Evolutionary conservation across 2,888 invertebrate species (phyloP), one percentile per base, ranked within the genome.

Genomic region (Drosophila subsilvestris): DNA sequence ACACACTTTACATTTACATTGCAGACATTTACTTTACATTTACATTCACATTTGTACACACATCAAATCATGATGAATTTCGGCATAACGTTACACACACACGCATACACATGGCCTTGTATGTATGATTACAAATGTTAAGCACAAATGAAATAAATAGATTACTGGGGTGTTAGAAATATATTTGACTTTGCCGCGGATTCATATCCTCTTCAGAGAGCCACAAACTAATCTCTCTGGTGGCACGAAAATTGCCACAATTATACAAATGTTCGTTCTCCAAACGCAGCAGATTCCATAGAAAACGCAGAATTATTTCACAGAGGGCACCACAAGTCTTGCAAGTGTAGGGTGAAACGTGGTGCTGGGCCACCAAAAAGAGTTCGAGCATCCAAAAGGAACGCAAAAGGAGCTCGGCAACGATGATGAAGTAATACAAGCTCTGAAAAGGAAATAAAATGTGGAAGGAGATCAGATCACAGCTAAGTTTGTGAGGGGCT

Each of bases 221-320:
- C 14, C 37, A 37, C 7, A 37, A 0, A 6, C 6, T 37, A 14
- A 99, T 99, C 92, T 99, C 99, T 2, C 99, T 93, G 0, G 99
- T 98, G 0, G 99, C 99, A 83, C 99, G 94, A 94, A 99, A 99
- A 93, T 96, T 95, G 90, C 99, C 99, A 93, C 98, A 98, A 93
- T 99, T 99, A 93, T 98, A 99, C 51, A 99, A 93, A 91, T 99
- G 99, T 90, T 99, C 99, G 93, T 99, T 99, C 93, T 99, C 99
- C 86, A 99, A 92, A 0, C 99, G 98, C 93, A 99, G 98, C 92
- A 97, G 99, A 92, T 99, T 99, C 99, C 99, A 99, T 43, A 99
- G 95, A 93, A 98, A 99, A 61, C 99, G 94, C 90, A 97, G 68
- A 89, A 96, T 95, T 0, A 98, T 96, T 93, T 98, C 97, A 0